Evolutionary conservation across 2,888 invertebrate genomes (phyloP).

Genomic region (Helleia helle): DNA sequence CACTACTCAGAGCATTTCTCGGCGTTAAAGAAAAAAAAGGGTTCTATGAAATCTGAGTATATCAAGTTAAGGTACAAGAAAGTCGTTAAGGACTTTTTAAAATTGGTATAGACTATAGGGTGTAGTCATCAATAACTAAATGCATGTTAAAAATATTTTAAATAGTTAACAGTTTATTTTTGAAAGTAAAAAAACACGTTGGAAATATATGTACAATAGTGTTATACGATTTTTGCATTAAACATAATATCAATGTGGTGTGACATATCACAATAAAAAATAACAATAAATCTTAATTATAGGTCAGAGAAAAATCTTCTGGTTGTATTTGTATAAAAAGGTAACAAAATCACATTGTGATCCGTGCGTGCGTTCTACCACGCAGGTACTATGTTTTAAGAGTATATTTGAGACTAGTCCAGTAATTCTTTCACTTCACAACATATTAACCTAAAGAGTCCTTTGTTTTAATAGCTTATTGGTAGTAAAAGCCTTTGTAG

Average conservation of each 20-base stretch:
- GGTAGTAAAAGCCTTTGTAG: conserved; percentile 77
- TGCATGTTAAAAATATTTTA: neutral
- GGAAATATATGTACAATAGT: conserved; percentile 7
- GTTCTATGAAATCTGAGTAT: no score
- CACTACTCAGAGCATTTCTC: no score
- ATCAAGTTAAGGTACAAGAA: no score
- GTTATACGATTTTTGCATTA: neutral
- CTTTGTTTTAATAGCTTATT: conserved; percentile 34
- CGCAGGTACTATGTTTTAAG: neutral
- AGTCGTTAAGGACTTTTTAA: no score
- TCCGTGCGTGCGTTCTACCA: neutral
- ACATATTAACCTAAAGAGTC: conserved; percentile 16
- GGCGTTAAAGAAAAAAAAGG: no score
- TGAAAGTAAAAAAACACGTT: neutral
- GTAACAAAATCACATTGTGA: neutral
- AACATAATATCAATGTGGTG: conserved; percentile 2
- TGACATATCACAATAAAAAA: conserved; percentile 7
- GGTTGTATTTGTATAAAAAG: conserved; percentile 1
- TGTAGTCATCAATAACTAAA: neutral
- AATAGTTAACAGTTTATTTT: conserved; percentile 14
- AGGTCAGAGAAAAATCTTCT: neutral
- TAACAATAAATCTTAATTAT: conserved; percentile 6
- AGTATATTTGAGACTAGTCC: conserved; percentile 7
- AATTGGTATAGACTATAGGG: no score
- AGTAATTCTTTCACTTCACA: conserved; percentile 12